These are phyloP conservation scores for Spisula subtruncata DNA, from an alignment of 2,888 invertebrate genomes.

Conservation along the genomic window DNA sequence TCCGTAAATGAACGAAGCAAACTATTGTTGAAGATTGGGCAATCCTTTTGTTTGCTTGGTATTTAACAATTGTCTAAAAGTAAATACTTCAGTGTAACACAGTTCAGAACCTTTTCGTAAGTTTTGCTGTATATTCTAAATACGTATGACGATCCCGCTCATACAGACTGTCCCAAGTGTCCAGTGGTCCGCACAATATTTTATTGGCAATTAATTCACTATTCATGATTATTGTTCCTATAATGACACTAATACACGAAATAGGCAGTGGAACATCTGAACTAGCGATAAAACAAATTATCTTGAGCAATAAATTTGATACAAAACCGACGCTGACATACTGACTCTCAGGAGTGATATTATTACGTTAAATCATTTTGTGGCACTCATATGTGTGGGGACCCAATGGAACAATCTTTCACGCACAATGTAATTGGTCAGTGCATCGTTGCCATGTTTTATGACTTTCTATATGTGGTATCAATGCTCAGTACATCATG, in stretches of 20 bases:
- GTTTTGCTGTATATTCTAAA: too few species aligned
- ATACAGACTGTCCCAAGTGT: too few species aligned
- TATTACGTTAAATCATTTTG: neutral
- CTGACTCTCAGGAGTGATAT: neutral
- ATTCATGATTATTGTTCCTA: neutral
- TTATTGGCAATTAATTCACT: too few species aligned
- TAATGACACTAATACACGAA: neutral
- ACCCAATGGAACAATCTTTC: neutral
- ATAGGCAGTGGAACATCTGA: constrained; percentile 5
- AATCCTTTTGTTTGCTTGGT: too few species aligned
- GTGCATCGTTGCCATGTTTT: neutral
- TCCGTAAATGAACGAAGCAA: too few species aligned
- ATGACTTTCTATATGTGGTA: neutral
- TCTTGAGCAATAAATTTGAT: neutral
- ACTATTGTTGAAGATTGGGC: too few species aligned
- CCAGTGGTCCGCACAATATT: too few species aligned
- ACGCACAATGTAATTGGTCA: neutral
- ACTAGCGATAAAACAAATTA: neutral
- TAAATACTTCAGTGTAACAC: too few species aligned
- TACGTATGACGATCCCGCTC: too few species aligned
- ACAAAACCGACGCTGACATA: neutral
- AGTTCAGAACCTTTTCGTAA: too few species aligned
- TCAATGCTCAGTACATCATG: neutral
- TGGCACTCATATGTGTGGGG: neutral
- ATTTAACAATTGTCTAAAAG: too few species aligned